Evolutionary conservation across 2,888 invertebrate genomes (phyloP), one percentile per base, ranked within the genome.

Genomic region (Oscheius onirici): DNA sequence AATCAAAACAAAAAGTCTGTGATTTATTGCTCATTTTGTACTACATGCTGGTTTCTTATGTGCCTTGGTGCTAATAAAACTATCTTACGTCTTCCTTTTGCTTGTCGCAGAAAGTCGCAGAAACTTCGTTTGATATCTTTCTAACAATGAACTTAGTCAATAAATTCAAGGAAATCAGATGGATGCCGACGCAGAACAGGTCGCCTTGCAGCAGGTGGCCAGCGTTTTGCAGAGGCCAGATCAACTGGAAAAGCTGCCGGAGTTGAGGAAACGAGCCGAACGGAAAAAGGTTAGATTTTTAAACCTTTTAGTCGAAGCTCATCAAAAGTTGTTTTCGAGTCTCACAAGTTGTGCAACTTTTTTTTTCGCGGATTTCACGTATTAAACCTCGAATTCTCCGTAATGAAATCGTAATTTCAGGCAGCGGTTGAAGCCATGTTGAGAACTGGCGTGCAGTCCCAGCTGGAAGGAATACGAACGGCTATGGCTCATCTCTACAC

Each of bases 391-490:
- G 43, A 43, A 43, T 43, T 11, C 3, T 17, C 10, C n/a, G n/a
- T n/a, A n/a, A n/a, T n/a, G n/a, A n/a, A n/a, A n/a, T 0, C 3
- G 1, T 41, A 57, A 58, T 73, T 93, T 3, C 72, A 95, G 90
- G 93, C 93, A 0, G 94, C 95, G 3, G 94, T 95, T 10, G 95
- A 96, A 88, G 94, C 95, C 0, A 93, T 95, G 91, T 88, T 99
- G 24, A 97, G 97, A 89, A 95, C 97, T n/a, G 96, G 96, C 0
- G 95, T 99, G 90, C 97, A 99, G 88, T 95, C 95, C 76, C 97
- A 99, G 89, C 90, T 99, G 68, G 97, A 99, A 89, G 97, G 96
- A 0, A 97, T 99, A 0, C 92, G 94, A 82, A 93, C 94, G 13
- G 97, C 97, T 0, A 91, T 99, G 20, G 93, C 93, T 84, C 94